phyloP scores from a whole-genome alignment of 2,888 invertebrate species.

The Hipparchia sbordonii region DNA sequence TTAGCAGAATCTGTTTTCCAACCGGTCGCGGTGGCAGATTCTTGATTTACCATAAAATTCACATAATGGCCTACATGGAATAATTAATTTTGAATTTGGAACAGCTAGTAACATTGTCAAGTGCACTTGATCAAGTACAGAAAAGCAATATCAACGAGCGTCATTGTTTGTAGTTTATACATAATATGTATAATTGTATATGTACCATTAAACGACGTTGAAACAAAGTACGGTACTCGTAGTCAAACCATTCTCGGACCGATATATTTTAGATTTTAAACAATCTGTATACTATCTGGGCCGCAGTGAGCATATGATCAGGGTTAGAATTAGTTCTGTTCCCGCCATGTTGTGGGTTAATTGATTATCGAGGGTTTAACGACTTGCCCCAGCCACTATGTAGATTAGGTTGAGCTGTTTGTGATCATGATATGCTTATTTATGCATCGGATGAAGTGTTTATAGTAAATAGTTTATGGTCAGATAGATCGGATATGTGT shows the following conservation, averaged over 20 bases:
- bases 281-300: background rate
- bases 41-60: too few species aligned
- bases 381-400: background rate
- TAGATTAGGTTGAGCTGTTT: background rate
- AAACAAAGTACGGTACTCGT: background rate
- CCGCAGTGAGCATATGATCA: conserved; percentile 5
- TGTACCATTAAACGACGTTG: background rate
- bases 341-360: conserved; percentile 1
- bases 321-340: background rate
- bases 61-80: too few species aligned
- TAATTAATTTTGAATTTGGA: too few species aligned
- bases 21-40: too few species aligned
- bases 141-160: background rate
- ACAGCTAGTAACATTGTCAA: background rate
- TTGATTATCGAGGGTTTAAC: conserved; percentile 1
- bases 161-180: background rate
- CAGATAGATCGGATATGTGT: too few species aligned
- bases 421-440: background rate
- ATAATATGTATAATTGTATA: background rate
- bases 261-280: conserved; percentile 4
- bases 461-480: background rate
- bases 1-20: too few species aligned
- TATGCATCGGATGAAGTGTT: background rate
- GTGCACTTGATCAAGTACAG: conserved; percentile 2
- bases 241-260: background rate